Base-by-base conservation (phyloP, 2,797 vertebrate species). In the Thripadectes ignobilis region DNA sequence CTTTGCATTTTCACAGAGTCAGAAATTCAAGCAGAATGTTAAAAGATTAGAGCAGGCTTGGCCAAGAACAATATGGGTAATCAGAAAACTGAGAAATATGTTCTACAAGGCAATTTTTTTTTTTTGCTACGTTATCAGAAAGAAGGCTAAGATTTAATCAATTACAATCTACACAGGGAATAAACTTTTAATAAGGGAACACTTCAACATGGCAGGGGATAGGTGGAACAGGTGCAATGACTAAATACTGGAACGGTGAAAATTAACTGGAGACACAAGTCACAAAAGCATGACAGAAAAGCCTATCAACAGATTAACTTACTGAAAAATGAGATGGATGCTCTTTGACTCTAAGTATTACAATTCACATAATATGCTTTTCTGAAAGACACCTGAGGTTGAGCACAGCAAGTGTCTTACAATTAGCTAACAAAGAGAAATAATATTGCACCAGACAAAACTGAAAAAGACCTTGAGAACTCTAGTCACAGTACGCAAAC, bases 351-450 rank as follows among this genome's bases (percentile, higher is more conserved):
- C 3, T 8, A 63, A 41, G 12, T 19, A 30, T 43, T 62, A 73
- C n/a, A 79, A 19, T 21, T n/a, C 9, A n/a, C 0, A 9, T 0
- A 5, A 71, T 27, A 13, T 6, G 8, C 21, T 55, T 73, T 75
- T 43, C 69, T 76, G 65, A 59, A 73, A 49, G 29, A 39, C 61
- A 54, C 36, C 34, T 49, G 10, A 75, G 32, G 51, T 77, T 26
- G 85, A 85, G 49, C 20, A n/a, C 24, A 73, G 49, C 43, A 54
- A 49, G 15, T 54, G 13, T 36, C 48, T 76, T 27, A 45, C 6
- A 38, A 30, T 5, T 24, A 67, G 41, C 38, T 57, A 77, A 17
- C 5, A 38, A 63, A 38, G 61, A 23, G 57, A 74, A 84, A 4
- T 14, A 12, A 75, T 3, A 17, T 3, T 65, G 49, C 38, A 73